These are phyloP conservation scores for Mastomys natalensis DNA, from an alignment of 2,113 vertebrate genomes.

Conservation along the genomic window DNA sequence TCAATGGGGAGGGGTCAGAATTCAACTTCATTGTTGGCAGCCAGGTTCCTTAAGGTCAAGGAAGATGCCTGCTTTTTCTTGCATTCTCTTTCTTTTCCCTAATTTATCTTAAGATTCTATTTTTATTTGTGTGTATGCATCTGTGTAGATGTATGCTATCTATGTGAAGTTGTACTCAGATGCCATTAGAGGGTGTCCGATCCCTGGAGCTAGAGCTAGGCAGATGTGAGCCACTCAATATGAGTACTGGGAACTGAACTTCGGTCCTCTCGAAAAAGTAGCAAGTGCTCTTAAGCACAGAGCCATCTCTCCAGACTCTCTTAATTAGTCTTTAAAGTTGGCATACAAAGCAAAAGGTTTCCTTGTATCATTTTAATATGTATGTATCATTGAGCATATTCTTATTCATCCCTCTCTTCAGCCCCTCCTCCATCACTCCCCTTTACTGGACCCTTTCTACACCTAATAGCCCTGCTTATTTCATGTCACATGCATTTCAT, in stretches of 20 bases:
- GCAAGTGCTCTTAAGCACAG: neutral
- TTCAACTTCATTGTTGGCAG: neutral
- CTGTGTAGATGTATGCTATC: neutral
- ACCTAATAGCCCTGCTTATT: neutral
- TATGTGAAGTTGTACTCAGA: neutral
- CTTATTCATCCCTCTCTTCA: neutral
- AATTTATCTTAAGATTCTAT: neutral
- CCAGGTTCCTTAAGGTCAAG: neutral
- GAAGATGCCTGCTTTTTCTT: neutral
- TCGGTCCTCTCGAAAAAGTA: neutral
- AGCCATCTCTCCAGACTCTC: neutral
- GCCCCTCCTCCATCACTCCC: neutral
- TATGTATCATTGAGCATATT: neutral
- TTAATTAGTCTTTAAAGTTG: neutral
- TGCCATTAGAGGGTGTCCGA: neutral
- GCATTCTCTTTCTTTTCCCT: neutral
- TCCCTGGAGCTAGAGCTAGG: neutral
- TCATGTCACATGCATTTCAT: neutral
- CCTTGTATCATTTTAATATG: neutral
- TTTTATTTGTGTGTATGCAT: neutral
- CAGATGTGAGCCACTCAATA: neutral
- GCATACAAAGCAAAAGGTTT: neutral
- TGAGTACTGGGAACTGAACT: neutral
- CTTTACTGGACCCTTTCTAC: too few species aligned
- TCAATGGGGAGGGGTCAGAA: neutral